Percentiles rank a stretch among this genome's conserved stretches.
Conservation (phyloP, 2,797 vertebrate genomes). For the Pipistrellus nathusii region DNA sequence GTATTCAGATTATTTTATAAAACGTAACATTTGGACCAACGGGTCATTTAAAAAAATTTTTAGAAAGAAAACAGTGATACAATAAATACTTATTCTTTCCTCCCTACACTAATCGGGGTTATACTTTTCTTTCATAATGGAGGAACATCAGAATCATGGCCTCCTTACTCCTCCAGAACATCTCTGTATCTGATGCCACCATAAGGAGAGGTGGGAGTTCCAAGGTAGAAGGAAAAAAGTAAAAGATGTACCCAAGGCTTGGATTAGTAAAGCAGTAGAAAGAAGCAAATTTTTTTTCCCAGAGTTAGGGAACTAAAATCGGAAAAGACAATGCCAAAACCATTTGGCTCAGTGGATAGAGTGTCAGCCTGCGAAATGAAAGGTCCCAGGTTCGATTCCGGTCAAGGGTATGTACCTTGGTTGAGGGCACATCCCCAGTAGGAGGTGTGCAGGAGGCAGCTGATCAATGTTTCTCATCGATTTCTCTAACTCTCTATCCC, state of each 20-base stretch:
- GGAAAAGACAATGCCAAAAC: neutral
- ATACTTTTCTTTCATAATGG: slow-evolving; percentile 42
- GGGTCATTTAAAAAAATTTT: neutral
- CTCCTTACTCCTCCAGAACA: neutral
- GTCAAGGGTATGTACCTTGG: too few relatives aligned
- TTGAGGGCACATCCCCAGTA: too few relatives aligned
- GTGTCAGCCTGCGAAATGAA: too few relatives aligned
- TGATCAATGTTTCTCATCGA: too few relatives aligned
- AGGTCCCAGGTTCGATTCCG: too few relatives aligned
- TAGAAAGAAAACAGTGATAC: neutral
- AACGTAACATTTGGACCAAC: slow-evolving; percentile 32
- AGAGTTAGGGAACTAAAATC: slow-evolving; percentile 42
- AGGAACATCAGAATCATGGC: neutral
- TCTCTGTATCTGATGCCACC: neutral
- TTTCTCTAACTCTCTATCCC: too few relatives aligned
- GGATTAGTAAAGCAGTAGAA: neutral
- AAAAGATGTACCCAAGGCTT: neutral
- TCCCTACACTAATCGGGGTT: slow-evolving; percentile 2
- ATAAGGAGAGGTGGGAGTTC: neutral
- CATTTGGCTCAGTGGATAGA: too few relatives aligned
- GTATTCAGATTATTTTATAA: slow-evolving; percentile 32
- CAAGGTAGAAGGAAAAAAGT: slow-evolving; percentile 25
- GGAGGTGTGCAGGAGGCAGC: too few relatives aligned
- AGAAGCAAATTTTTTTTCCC: slow-evolving; percentile 15
- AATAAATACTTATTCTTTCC: slow-evolving; percentile 17